phyloP scores from a whole-genome alignment of 2,113 vertebrate genomes.

The human (Homo sapiens) region DNA sequence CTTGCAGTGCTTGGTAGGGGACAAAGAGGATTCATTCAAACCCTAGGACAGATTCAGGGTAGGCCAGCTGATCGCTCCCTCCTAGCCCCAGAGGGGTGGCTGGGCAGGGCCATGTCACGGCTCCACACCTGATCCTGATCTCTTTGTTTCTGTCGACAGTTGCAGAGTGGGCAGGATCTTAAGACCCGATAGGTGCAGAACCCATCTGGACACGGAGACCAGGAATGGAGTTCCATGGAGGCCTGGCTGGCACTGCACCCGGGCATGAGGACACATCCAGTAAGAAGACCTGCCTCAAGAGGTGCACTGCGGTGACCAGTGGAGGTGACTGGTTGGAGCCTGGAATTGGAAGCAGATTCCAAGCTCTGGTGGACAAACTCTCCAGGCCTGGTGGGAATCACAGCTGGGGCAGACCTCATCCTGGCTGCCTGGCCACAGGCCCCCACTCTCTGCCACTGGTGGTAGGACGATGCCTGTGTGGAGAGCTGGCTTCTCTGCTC shows the following conservation, averaged over 20 bases:
- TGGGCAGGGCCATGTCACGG: background rate
- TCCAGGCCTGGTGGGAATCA: background rate
- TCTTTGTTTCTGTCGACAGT: conserved; percentile 63
- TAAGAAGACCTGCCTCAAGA: conserved; percentile 46
- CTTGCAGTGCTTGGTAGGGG: background rate
- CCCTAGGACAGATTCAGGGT: background rate
- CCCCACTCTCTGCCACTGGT: background rate
- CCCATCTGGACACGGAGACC: background rate
- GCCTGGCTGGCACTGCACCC: background rate
- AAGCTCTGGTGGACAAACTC: background rate
- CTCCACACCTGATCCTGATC: background rate
- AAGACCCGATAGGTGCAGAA: background rate
- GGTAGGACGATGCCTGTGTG: background rate
- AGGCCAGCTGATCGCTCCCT: background rate
- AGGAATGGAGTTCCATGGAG: background rate
- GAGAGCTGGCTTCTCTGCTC: background rate
- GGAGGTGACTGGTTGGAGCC: background rate
- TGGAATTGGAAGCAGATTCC: background rate
- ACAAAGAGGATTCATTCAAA: background rate
- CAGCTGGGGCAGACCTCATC: background rate
- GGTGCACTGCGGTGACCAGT: background rate
- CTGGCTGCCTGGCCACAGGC: background rate
- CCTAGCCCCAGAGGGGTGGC: background rate
- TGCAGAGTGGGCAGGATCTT: background rate
- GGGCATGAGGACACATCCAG: background rate